Evolutionary conservation across 2,888 invertebrate species (phyloP), one percentile per base, ranked within the genome.

Genomic region (Tryphoninae sp.): DNA sequence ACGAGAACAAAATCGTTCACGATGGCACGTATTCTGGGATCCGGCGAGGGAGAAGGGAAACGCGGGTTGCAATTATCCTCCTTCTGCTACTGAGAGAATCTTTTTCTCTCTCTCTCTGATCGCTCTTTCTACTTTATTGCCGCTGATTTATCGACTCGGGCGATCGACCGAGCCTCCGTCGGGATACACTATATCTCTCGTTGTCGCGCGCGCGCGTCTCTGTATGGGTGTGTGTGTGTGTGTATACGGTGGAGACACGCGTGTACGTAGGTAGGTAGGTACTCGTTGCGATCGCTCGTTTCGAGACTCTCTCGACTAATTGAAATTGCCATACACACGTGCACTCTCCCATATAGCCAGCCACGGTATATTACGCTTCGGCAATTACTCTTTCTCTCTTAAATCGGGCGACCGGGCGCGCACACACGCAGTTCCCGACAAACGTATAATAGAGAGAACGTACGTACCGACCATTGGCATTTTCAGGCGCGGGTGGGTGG

Each of bases 131-230:
- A 73, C 80, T 76, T 78, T 73, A 73, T 83, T 73, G 72, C 72
- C 26, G 81, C 75, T 82, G 81, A 82, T 82, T 82, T 82, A 82
- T 82, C 81, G 81, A 76, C 75, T 76, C 81, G 68, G 67, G 23
- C 71, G 81, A 75, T 78, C 81, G 81, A 82, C 76, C 78, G 81
- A 65, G 75, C 72, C 73, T 68, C 61, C 59, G 68, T 67, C 72
- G 67, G 64, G 74, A 76, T 67, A 79, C 69, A 62, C 65, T 72
- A 67, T 78, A 78, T 78, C 78, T 78, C 65, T 75, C 74, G 62
- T 58, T 69, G 74, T 67, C 55, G 62, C 19, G 19, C 19, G 19
- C 19, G 19, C 19, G 19, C 19, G 19, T 19, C 19, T 19, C 19
- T 19, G 19, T 19, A 19, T 64, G 49, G 68, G 16, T 72, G 19